A percentile compares a stretch with the other conserved stretches of the same genome.
These are phyloP conservation scores for Caradrina kadenii DNA, from an alignment of 2,888 invertebrate genomes.

Conservation along the genomic window DNA sequence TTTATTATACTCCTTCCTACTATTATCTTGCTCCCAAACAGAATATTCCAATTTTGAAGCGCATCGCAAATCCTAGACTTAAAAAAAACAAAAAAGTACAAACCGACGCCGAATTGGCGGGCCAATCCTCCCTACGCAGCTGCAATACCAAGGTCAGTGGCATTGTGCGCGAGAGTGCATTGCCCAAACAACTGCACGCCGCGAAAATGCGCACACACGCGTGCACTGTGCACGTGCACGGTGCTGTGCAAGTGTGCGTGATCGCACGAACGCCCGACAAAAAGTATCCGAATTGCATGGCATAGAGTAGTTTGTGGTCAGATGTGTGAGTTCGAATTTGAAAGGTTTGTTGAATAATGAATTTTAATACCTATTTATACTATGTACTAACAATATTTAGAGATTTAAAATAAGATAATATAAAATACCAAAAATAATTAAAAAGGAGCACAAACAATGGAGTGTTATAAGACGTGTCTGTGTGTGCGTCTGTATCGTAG, in stretches of 20 bases:
- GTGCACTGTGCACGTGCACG: slow-evolving; percentile 46
- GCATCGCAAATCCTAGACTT: slow-evolving; percentile 46
- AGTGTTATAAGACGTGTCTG: too few relatives aligned
- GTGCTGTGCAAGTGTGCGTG: slow-evolving; percentile 54
- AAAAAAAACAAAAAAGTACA: slow-evolving; percentile 56
- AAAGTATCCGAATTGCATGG: slow-evolving; percentile 85
- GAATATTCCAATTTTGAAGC: background rate
- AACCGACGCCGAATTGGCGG: slow-evolving; percentile 69
- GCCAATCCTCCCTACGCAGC: slow-evolving; percentile 79
- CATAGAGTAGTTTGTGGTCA: slow-evolving; percentile 69
- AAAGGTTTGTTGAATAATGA: too few relatives aligned
- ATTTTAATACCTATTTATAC: too few relatives aligned
- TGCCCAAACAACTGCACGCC: slow-evolving; percentile 84
- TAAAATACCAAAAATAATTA: too few relatives aligned
- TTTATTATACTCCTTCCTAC: too few relatives aligned
- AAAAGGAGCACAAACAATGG: too few relatives aligned
- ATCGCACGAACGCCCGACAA: slow-evolving; percentile 72
- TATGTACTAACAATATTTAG: too few relatives aligned
- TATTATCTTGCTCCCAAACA: background rate
- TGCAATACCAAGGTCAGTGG: slow-evolving; percentile 88
- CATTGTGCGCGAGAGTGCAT: slow-evolving; percentile 86
- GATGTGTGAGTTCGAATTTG: slow-evolving; percentile 46
- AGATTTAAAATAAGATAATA: too few relatives aligned
- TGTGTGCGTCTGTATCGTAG: too few relatives aligned
- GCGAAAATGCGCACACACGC: slow-evolving; percentile 80